These are phyloP conservation scores for Gadopsis bispinosus DNA, from an alignment of 2,797 vertebrate genomes.

Conservation along the genomic window DNA sequence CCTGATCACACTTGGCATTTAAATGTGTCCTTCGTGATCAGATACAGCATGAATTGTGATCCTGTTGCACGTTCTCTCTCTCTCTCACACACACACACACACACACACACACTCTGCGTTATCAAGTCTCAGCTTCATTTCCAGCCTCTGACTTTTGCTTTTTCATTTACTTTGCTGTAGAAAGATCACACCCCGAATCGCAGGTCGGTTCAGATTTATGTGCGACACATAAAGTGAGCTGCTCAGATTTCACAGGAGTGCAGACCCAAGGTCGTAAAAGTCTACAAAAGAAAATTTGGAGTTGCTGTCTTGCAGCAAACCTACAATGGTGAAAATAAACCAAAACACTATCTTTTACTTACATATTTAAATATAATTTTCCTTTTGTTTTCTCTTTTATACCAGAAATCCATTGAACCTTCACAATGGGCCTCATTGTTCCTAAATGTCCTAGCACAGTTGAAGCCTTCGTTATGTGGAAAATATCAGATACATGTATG, in stretches of 20 bases:
- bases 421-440: background rate
- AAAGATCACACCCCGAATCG: background rate
- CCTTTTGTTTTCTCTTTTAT: background rate
- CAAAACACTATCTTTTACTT: background rate
- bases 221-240: background rate
- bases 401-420: background rate
- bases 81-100: background rate
- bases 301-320: background rate
- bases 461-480: background rate
- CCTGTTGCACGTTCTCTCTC: background rate
- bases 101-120: no score
- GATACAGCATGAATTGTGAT: background rate
- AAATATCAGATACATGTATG: slow-evolving; percentile 12
- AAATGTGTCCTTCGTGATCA: background rate
- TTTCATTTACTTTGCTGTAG: background rate
- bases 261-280: background rate
- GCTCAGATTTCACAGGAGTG: background rate
- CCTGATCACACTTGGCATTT: background rate
- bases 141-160: background rate
- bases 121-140: background rate
- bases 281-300: background rate
- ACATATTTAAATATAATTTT: background rate
- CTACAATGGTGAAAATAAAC: no score
- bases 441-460: no score
- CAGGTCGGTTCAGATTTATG: background rate